phyloP scores from a whole-genome alignment of 2,797 vertebrate genomes.

The Eulemur mongoz region DNA sequence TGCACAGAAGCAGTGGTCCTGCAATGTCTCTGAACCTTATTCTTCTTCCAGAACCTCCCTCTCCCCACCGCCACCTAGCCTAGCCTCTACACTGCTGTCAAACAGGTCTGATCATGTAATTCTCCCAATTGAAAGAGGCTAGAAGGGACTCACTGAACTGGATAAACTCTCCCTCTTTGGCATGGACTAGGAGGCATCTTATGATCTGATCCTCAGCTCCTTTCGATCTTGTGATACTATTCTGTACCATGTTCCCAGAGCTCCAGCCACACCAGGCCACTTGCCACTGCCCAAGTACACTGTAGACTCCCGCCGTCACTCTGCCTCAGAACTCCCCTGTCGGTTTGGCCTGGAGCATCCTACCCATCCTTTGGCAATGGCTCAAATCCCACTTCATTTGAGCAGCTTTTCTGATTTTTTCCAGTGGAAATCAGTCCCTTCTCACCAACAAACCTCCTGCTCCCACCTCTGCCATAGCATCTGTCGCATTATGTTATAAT shows the following conservation, averaged over 20 bases:
- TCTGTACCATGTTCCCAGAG: accelerated
- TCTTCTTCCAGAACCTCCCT: neutral
- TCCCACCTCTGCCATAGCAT: neutral
- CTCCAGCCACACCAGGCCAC: neutral
- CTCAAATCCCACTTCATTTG: neutral
- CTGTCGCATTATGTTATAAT: neutral
- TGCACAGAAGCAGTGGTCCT: neutral
- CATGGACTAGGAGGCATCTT: neutral
- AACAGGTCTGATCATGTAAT: neutral
- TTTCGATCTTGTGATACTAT: neutral
- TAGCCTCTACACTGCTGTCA: neutral
- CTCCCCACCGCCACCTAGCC: neutral
- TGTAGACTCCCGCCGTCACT: neutral
- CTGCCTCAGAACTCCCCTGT: accelerated
- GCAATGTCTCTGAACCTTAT: no score
- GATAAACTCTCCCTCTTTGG: neutral
- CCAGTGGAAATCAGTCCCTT: neutral
- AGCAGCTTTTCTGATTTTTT: neutral
- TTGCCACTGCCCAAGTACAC: accelerated
- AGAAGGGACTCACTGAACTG: neutral
- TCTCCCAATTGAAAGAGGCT: neutral
- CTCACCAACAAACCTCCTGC: neutral
- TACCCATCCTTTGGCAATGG: neutral
- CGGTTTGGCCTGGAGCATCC: neutral
- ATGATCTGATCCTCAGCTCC: neutral